Conservation (phyloP, 2,113 vertebrate genomes). For the Phrynocephalus versicolor region DNA sequence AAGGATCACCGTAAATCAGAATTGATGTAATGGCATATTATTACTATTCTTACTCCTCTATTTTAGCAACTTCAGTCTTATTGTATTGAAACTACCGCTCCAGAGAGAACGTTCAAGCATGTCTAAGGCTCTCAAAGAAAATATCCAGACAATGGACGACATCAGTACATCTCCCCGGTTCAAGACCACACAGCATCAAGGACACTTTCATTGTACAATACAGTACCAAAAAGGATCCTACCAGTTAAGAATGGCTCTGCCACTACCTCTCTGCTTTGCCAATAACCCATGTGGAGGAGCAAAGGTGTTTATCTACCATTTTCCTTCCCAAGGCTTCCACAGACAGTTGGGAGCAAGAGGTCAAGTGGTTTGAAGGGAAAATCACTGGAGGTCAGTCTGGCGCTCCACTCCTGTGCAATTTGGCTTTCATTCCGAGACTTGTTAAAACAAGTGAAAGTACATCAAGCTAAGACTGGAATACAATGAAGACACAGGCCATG, state of each 20-base stretch:
- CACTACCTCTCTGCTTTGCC: background rate
- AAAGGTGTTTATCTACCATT: background rate
- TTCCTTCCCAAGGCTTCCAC: slow-evolving; percentile 1
- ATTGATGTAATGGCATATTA: too few species aligned
- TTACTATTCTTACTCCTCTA: too few species aligned
- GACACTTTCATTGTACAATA: background rate
- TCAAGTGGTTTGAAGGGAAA: slow-evolving; percentile 44
- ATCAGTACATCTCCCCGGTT: background rate
- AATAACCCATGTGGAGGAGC: background rate
- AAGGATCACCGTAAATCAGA: too few species aligned
- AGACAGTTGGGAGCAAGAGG: slow-evolving; percentile 1
- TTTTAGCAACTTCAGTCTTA: background rate
- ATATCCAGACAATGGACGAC: background rate
- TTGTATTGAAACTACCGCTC: background rate
- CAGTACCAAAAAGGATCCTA: background rate
- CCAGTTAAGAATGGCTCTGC: background rate
- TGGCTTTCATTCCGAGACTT: slow-evolving; percentile 33
- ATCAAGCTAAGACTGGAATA: background rate
- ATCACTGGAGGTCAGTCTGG: slow-evolving; percentile 8
- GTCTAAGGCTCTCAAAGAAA: background rate
- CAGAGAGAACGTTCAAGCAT: background rate
- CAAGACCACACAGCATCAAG: background rate
- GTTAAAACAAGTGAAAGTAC: slow-evolving; percentile 38
- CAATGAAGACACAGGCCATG: slow-evolving; percentile 37
- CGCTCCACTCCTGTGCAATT: slow-evolving; percentile 38